These are phyloP conservation scores for Aplocera efformata DNA, from an alignment of 2,888 invertebrate species.

Conservation along the genomic window DNA sequence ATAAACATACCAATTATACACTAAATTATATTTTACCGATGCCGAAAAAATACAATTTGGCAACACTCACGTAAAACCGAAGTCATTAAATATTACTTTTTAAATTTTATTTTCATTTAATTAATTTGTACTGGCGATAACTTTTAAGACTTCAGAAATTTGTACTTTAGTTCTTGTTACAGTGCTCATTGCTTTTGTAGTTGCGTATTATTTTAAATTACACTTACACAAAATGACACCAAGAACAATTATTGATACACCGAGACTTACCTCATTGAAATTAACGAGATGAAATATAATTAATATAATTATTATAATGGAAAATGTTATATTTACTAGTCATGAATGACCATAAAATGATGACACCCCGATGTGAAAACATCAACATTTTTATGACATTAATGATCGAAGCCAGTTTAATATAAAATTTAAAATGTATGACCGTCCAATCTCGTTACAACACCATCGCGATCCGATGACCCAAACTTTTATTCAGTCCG, in stretches of 20 bases:
- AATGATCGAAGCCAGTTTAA: slow-evolving; percentile 38
- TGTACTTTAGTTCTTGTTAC: slow-evolving; percentile 72
- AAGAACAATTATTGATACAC: slow-evolving; percentile 62
- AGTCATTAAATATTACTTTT: slow-evolving; percentile 36
- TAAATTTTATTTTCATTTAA: slow-evolving; percentile 44
- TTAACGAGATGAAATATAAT: slow-evolving; percentile 43
- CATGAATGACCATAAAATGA: slow-evolving; percentile 43
- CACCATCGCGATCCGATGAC: slow-evolving; percentile 21
- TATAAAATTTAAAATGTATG: slow-evolving; percentile 27
- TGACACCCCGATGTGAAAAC: slow-evolving; percentile 34
- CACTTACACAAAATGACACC: slow-evolving; percentile 66
- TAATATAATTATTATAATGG: slow-evolving; percentile 39
- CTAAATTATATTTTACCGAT: slow-evolving; percentile 64
- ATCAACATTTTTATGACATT: slow-evolving; percentile 36
- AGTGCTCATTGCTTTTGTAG: slow-evolving; percentile 64
- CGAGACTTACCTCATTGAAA: slow-evolving; percentile 60
- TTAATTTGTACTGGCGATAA: slow-evolving; percentile 79
- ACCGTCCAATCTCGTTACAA: slow-evolving; percentile 16
- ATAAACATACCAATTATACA: slow-evolving; percentile 63
- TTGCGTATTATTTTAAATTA: slow-evolving; percentile 37
- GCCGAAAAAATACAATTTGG: slow-evolving; percentile 74
- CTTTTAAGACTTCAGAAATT: slow-evolving; percentile 73
- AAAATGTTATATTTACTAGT: slow-evolving; percentile 60
- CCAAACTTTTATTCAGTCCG: slow-evolving; percentile 31
- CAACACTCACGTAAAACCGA: slow-evolving; percentile 73